Percentiles rank a stretch among this genome's conserved stretches.
phyloP scores from a whole-genome alignment of 2,797 vertebrate genomes.

The Gymnoscopelus braueri region DNA sequence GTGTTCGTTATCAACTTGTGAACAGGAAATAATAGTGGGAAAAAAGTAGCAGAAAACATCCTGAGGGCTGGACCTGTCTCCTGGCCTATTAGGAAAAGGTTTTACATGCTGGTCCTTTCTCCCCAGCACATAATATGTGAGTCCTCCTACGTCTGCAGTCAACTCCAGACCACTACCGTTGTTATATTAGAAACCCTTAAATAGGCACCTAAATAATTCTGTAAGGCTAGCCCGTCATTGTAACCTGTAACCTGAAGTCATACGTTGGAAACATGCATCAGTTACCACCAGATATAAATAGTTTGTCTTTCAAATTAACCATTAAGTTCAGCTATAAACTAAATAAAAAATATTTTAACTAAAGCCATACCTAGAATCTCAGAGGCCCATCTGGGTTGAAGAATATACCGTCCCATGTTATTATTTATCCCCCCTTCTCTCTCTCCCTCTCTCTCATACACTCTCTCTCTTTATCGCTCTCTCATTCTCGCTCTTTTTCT shows the following conservation, averaged over 20 bases:
- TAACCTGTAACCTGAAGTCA: constrained; percentile 58
- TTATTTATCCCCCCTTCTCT: constrained; percentile 43
- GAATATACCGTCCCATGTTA: constrained; percentile 40
- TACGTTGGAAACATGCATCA: constrained; percentile 39
- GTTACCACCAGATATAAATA: constrained; percentile 7
- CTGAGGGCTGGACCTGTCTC: too few species aligned
- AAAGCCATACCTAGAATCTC: constrained; percentile 21
- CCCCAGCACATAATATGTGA: constrained; percentile 6
- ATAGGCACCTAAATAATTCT: constrained; percentile 60
- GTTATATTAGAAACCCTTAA: constrained; percentile 49
- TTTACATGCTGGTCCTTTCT: constrained; percentile 29
- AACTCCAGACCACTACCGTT: constrained; percentile 42
- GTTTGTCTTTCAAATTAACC: constrained; percentile 49
- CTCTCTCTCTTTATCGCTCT: constrained; percentile 10
- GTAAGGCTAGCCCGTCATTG: constrained; percentile 36
- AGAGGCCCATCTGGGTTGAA: constrained; percentile 54
- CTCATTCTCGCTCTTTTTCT: constrained; percentile 46
- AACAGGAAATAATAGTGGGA: too few species aligned
- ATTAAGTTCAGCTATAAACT: constrained; percentile 45
- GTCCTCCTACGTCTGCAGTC: constrained; percentile 17
- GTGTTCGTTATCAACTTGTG: too few species aligned
- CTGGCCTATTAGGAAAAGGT: too few species aligned
- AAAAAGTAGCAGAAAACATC: too few species aligned
- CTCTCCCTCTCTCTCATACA: constrained; percentile 39
- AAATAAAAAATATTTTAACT: constrained; percentile 23